Base-by-base conservation (phyloP, 2,113 vertebrate genomes). In the Carlito syrichta region DNA sequence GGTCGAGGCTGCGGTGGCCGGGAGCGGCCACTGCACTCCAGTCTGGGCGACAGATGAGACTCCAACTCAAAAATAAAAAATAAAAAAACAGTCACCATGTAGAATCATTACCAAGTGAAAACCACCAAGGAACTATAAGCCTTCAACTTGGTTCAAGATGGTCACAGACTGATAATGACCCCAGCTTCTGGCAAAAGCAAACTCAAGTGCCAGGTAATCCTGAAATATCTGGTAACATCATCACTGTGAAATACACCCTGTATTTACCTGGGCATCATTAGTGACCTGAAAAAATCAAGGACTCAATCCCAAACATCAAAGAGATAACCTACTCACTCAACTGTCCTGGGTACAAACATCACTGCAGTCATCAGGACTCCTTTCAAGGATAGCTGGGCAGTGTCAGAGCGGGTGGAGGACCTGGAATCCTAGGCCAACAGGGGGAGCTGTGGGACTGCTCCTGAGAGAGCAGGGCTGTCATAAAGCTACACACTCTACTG, bases 381-480 rank as follows among this genome's bases (percentile, higher is more conserved):
- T 3, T 71, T 45, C 30, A 30, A 58, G 30, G 30, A 48, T n/a
- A 10, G 48, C 48, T 22, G 9, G 52, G 38, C 3, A 13, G 32
- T 7, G 10, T 35, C 54, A 27, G 14, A 52, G 56, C 48, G 22
- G n/a, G 76, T 63, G 20, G n/a, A 8, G 77, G 22, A 19, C 0
- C 7, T 8, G 16, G 1, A 7, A 3, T 10, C 19, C 11, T 27
- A n/a, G 63, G 5, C 19, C 54, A 74, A 66, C n/a, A 94, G n/a
- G 14, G 54, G 68, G 8, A 1, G 1, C 4, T 14, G 2, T 9
- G 25, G 50, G 9, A 40, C 63, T 20, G 5, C 20, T 14, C 14
- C 23, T 73, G 43, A 43, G 13, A 82, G 19, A n/a, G 43, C 12
- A 27, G 50, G 6, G 13, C n/a, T 27, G 1, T 4, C 1, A 74